Base-by-base conservation (phyloP, 2,797 vertebrate species). In the Nothura maculosa region DNA sequence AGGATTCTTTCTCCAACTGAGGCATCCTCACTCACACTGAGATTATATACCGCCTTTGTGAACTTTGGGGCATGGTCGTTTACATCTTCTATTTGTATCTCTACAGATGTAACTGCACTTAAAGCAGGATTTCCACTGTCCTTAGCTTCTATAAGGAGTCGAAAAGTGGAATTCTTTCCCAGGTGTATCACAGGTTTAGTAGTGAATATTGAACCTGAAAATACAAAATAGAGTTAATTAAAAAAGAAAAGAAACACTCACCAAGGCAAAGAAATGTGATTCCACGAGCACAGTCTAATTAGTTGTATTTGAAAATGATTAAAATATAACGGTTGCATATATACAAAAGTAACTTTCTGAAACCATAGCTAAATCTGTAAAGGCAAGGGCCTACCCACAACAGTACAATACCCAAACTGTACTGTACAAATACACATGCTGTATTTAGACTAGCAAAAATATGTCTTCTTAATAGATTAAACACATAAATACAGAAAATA, bases 131-230 rank as follows among this genome's bases (percentile, higher is more conserved):
- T 96, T 50, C 99, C 99, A 70, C 96, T 95, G 70, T 99, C 99
- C 38, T 70, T 96, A 32, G 99, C 99, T 96, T 99, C 99, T 55
- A 99, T 97, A 42, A 99, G 96, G 45, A 99, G 97, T 58, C 88
- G 98, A 93, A 99, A 45, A 47, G 92, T 40, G 75, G 98, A 97
- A 92, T 76, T 95, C 63, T 97, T 97, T 74, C 97, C 95, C 85
- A 98, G 88, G 62, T 95, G 90, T 57, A 94, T 97, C 66, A 98
- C 30, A 40, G 98, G 96, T 61, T 96, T 97, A 13, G 74, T 97
- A 68, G 98, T 97, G 78, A 98, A 99, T 96, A 99, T 70, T 10
- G 98, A 98, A 61, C 99, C 99, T 99, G 93, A 32, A 98, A 98
- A 90, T 18, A n/a, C n/a, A 84, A 90, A 91, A 52, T 12, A 94